phyloP scores from a whole-genome alignment of 2,113 vertebrate species.

The Albula goreensis region DNA sequence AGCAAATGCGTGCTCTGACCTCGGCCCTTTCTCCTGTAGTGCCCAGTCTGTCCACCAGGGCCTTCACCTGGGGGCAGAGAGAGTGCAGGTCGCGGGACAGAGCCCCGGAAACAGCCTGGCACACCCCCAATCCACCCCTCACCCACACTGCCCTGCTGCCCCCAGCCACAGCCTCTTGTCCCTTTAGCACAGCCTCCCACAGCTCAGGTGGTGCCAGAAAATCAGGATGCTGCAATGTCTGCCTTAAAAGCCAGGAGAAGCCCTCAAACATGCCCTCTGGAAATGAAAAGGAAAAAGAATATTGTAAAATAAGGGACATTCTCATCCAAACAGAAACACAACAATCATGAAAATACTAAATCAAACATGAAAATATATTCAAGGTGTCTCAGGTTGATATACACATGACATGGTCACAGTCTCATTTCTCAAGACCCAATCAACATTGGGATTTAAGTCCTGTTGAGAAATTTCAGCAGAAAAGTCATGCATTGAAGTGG shows the following conservation, averaged over 20 bases:
- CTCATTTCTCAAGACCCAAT: too few relatives aligned
- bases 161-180: neutral
- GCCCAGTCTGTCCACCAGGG: constrained; percentile 13
- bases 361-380: neutral
- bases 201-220: constrained; percentile 5
- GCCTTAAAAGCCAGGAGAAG: neutral
- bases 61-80: constrained; percentile 6
- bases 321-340: too few relatives aligned
- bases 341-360: neutral
- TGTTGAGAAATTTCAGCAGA: neutral
- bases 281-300: neutral
- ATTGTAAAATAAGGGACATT: neutral
- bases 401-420: too few relatives aligned
- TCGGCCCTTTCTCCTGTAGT: neutral
- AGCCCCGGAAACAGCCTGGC: neutral
- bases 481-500: neutral
- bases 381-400: too few relatives aligned
- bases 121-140: neutral
- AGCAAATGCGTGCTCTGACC: constrained; percentile 1
- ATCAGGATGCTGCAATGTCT: neutral
- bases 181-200: neutral
- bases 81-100: constrained; percentile 14
- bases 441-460: too few relatives aligned
- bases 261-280: constrained; percentile 14
- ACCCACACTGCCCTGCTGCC: neutral